Conservation (phyloP, 2,797 vertebrate species). For the Smutsia temminckii region DNA sequence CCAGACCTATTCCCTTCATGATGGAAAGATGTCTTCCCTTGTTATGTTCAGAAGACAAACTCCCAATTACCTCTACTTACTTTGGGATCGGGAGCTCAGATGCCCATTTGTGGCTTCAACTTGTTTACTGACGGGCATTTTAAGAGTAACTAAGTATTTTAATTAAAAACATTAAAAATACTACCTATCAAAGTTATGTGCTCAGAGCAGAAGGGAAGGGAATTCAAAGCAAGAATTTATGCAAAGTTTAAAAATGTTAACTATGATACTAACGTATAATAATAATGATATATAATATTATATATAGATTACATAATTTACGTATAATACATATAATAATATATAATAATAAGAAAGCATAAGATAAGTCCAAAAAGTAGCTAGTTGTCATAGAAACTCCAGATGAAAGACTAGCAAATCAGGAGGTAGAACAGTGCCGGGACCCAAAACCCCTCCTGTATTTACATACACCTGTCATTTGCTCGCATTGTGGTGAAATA, state of each 20-base stretch:
- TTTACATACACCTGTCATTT: background rate
- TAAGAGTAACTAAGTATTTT: background rate
- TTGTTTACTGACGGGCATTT: background rate
- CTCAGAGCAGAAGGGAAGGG: background rate
- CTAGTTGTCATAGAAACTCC: background rate
- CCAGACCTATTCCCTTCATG: background rate
- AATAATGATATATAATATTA: no score
- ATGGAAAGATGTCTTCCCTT: background rate
- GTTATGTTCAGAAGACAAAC: background rate
- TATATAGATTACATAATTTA: no score
- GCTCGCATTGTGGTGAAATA: background rate
- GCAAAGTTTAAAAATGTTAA: background rate
- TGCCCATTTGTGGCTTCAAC: background rate
- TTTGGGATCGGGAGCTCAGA: background rate
- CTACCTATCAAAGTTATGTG: background rate
- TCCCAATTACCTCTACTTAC: background rate
- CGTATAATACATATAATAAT: no score
- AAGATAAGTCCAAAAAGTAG: background rate
- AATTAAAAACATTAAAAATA: background rate
- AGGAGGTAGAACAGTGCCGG: background rate
- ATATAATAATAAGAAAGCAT: background rate
- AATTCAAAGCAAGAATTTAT: background rate
- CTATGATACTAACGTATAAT: background rate
- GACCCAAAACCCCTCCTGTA: background rate
- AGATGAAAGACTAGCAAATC: background rate